phyloP scores from a whole-genome alignment of 2,113 vertebrate genomes.

The Ardeotis arabs region DNA sequence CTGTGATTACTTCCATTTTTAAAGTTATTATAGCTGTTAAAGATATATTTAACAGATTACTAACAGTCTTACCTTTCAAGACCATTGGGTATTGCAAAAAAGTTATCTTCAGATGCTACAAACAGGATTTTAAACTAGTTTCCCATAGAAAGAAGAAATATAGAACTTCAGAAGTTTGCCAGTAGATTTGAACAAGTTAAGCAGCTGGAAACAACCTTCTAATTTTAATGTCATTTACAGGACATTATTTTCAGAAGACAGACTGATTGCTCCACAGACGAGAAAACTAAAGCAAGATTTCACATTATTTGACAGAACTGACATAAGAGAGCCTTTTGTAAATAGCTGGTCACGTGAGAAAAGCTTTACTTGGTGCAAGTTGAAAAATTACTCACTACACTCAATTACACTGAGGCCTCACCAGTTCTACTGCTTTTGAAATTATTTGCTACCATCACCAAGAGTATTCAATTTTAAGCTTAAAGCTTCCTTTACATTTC shows the following conservation, averaged over 20 bases:
- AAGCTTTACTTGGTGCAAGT: not conserved
- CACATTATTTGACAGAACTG: not conserved
- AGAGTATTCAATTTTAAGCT: not conserved
- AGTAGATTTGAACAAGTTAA: not conserved
- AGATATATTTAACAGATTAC: not conserved
- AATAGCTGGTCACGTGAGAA: not conserved
- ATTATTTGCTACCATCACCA: not conserved
- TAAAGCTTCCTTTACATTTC: not conserved
- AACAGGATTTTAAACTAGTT: not conserved
- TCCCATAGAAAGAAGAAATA: not conserved
- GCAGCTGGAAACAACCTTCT: not conserved
- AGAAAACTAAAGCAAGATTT: not conserved
- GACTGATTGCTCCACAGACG: not conserved
- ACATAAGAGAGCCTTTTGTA: not conserved
- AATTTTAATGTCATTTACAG: constrained; percentile 2
- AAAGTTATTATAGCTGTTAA: not conserved
- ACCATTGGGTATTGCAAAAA: not conserved
- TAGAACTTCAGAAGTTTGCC: not conserved
- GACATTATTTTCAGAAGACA: not conserved
- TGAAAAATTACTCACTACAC: not conserved
- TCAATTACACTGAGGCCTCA: not conserved
- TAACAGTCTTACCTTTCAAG: not conserved
- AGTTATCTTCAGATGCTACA: not conserved
- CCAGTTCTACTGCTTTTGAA: not conserved
- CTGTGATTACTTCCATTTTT: not conserved